Percentiles rank a stretch among this genome's conserved stretches.
Conservation (phyloP, 1,140 invertebrate species). For the Paralvinella palmiformis region DNA sequence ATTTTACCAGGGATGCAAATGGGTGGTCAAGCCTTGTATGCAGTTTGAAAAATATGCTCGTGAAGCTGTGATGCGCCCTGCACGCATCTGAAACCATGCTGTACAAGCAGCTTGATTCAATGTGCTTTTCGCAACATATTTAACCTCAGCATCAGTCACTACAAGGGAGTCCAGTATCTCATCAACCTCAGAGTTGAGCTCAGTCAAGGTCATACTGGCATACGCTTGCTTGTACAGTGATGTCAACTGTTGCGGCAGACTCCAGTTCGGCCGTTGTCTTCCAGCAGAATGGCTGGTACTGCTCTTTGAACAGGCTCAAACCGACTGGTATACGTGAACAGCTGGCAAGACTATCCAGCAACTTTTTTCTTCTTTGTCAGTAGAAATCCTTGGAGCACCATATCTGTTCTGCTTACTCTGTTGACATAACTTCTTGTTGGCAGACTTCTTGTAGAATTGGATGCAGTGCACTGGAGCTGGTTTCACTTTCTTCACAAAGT, state of each 20-base stretch:
- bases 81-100: conserved; percentile 1
- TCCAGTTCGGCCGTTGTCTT: not conserved
- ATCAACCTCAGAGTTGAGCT: not conserved
- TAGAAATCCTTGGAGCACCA: not conserved
- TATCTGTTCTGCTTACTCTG: not conserved
- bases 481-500: conserved; percentile 22
- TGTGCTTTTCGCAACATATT: no score
- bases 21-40: not conserved
- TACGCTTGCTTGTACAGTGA: not conserved
- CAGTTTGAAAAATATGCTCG: not conserved
- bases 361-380: not conserved
- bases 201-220: not conserved
- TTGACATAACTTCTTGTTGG: not conserved
- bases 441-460: conserved; percentile 18
- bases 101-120: conserved; percentile 1
- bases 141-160: conserved; percentile 7
- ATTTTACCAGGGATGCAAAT: no score
- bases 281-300: not conserved
- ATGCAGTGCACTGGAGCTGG: conserved; percentile 13
- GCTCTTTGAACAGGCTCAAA: not conserved
- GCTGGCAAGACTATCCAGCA: not conserved
- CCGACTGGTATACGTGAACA: not conserved
- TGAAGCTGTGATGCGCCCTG: not conserved
- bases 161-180: not conserved
- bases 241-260: not conserved